phyloP scores from a whole-genome alignment of 2,113 vertebrate genomes.

The Ptyas mucosa region DNA sequence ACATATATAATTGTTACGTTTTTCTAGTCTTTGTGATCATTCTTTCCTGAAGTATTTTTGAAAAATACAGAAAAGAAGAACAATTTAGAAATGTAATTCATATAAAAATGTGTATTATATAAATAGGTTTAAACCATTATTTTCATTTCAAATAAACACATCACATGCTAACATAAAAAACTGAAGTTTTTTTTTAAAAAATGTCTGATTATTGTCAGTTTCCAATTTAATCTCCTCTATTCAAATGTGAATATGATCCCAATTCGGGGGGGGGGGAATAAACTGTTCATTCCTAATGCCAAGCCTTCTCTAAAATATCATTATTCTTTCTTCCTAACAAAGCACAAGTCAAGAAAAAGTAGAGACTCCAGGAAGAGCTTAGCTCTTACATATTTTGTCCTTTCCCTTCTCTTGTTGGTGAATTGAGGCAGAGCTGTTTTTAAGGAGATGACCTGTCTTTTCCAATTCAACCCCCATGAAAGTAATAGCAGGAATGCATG shows the following conservation, averaged over 20 bases:
- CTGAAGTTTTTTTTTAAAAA: too few species aligned
- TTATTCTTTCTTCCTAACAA: neutral
- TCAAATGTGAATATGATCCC: neutral
- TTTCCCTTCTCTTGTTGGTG: neutral
- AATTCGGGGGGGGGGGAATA: neutral
- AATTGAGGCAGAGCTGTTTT: neutral
- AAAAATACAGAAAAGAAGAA: neutral
- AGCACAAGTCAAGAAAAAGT: neutral
- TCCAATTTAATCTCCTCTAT: neutral
- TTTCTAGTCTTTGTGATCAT: neutral
- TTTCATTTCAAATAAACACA: neutral
- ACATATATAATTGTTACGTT: neutral
- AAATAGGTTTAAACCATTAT: neutral
- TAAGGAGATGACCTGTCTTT: neutral
- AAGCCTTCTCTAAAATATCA: neutral
- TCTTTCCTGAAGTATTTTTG: neutral
- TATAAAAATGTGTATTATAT: neutral
- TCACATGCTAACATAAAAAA: neutral
- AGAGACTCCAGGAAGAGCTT: neutral
- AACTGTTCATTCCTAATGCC: neutral
- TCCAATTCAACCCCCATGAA: neutral
- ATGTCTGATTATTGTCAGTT: neutral
- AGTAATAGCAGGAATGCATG: neutral
- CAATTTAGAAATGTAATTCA: neutral
- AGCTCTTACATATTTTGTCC: neutral